These are phyloP conservation scores for Mylabris sibirica DNA, from an alignment of 2,888 invertebrate species.

Conservation along the genomic window DNA sequence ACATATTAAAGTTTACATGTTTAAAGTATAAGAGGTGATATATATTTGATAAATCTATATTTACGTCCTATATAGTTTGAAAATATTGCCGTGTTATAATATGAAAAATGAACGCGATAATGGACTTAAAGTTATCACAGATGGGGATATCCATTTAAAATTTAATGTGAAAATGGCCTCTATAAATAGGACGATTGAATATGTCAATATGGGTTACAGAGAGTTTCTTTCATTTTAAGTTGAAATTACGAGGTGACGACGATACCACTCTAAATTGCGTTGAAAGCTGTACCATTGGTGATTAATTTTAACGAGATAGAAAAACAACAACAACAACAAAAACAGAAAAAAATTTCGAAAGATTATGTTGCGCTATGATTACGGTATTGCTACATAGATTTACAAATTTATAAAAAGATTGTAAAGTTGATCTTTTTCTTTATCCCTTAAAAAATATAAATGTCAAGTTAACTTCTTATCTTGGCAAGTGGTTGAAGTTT, in stretches of 20 bases:
- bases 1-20: conserved; percentile 38
- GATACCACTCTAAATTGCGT: conserved; percentile 47
- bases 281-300: conserved; percentile 37
- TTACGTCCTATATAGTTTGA: conserved; percentile 45
- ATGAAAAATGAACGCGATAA: conserved; percentile 49
- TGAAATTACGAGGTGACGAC: conserved; percentile 50
- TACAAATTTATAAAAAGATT: not conserved
- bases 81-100: conserved; percentile 49
- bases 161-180: conserved; percentile 39
- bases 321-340: not conserved
- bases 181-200: conserved; percentile 45
- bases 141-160: conserved; percentile 36
- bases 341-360: not conserved
- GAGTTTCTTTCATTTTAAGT: conserved; percentile 31
- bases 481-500: not conserved
- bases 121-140: conserved; percentile 37
- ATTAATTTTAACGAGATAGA: not conserved
- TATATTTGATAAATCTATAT: conserved; percentile 53
- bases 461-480: not conserved
- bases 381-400: not conserved
- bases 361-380: not conserved
- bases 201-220: conserved; percentile 30
- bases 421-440: not conserved
- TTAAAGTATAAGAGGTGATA: conserved; percentile 42
- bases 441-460: not conserved